Evolutionary conservation across 2,888 invertebrate genomes (phyloP).

Genomic region (Lymantria monacha): DNA sequence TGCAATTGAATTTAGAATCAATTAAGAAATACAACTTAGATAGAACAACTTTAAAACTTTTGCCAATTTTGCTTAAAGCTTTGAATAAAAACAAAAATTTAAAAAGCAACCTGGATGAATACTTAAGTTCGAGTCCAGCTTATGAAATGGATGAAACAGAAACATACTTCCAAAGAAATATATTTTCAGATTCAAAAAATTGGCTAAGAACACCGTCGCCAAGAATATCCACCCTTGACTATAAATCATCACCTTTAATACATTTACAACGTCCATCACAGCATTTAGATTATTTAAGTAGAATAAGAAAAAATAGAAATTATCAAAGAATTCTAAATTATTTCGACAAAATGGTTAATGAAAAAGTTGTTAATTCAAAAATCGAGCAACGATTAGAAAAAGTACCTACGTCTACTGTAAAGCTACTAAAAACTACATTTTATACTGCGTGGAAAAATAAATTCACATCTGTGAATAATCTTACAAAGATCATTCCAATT

Average conservation of each 20-base stretch:
- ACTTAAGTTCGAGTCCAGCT: constrained; percentile 40
- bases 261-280: constrained; percentile 50
- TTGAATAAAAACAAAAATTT: constrained; percentile 54
- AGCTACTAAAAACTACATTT: not conserved
- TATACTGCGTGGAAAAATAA: not conserved
- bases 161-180: constrained; percentile 41
- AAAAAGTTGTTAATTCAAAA: constrained; percentile 33
- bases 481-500: not conserved
- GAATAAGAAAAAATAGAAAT: constrained; percentile 60
- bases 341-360: constrained; percentile 62
- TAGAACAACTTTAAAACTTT: constrained; percentile 48
- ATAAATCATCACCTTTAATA: constrained; percentile 54
- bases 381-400: constrained; percentile 4
- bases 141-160: constrained; percentile 42
- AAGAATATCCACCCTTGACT: constrained; percentile 48
- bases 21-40: constrained; percentile 47
- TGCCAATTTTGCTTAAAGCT: constrained; percentile 59
- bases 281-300: constrained; percentile 62
- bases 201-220: constrained; percentile 49
- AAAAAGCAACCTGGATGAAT: constrained; percentile 51
- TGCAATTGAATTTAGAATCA: constrained; percentile 16
- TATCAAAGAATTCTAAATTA: constrained; percentile 62
- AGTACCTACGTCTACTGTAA: constrained; percentile 32
- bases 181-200: constrained; percentile 44
- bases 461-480: not conserved